Base-by-base conservation (phyloP, 2,888 invertebrate species). In the Plagiodera versicolora region DNA sequence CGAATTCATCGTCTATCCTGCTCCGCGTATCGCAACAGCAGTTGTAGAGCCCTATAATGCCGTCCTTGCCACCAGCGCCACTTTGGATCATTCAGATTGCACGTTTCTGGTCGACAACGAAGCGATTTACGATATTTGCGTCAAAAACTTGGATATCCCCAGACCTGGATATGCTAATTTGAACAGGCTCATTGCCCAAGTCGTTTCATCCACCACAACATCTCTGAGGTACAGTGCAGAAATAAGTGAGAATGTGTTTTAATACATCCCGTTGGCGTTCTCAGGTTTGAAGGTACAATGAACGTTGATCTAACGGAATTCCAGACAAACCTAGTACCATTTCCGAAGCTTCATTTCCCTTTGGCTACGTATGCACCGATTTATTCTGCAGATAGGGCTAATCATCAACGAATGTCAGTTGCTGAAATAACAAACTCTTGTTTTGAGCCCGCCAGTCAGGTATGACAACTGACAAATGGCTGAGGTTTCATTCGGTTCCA, bases 101-200 rank as follows among this genome's bases (percentile, higher is more conserved):
- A 90, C 92, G 57, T 93, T 93, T 81, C 91, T 92, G 92, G 92
- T 50, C 1, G 50, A 50, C 17, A 50, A 50, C n/a, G 50, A 50
- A 32, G 50, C 50, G 8, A 50, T 50, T 72, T 93, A 92, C 79
- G 91, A 92, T 76, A 93, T 94, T 80, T 93, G 92, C 80, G 84
- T 91, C 28, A 83, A 90, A 57, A 93, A 92, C 80, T 83, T 94
- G 68, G 91, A 91, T 79, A 91, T 92, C 74, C 91, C 91, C 74
- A 83, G 93, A 16, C 88, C 88, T 11, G 91, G 92, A 0, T 94
- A 94, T 81, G 90, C 91, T 68, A 94, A 94, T 79, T 83, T 94
- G 60, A 94, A 94, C 79, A 84, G 93, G 66, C 84, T 94, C 67
- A 92, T 94, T 78, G 91, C 91, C 64, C 88, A 88, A 18, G 28